phyloP scores from a whole-genome alignment of 2,797 vertebrate genomes.

The Poeciliopsis turneri region DNA sequence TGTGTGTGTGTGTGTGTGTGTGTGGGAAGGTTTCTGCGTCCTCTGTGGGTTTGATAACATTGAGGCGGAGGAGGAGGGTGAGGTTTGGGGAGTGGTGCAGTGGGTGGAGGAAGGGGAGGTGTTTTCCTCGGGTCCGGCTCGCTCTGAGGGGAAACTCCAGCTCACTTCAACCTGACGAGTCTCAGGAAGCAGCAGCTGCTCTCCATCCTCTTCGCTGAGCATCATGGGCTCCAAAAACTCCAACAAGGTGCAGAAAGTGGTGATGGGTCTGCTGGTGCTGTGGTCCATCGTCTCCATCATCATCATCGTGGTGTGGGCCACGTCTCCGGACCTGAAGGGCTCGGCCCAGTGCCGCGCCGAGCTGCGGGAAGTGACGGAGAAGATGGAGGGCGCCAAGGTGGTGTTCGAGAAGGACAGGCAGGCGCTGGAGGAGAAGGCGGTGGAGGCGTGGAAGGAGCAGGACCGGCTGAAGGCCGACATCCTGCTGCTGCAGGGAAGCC shows the following conservation, averaged over 20 bases:
- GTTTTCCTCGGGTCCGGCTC: conserved; percentile 24
- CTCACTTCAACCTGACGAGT: conserved; percentile 50
- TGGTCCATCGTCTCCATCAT: conserved; percentile 78
- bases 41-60: conserved; percentile 17
- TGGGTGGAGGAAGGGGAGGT: neutral
- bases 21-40: conserved; percentile 28
- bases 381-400: conserved; percentile 48
- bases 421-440: conserved; percentile 34
- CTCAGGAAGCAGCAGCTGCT: conserved; percentile 28
- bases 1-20: neutral
- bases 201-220: conserved; percentile 7
- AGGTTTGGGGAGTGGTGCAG: conserved; percentile 1
- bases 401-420: conserved; percentile 52
- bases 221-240: conserved; percentile 70
- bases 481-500: conserved; percentile 25
- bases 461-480: conserved; percentile 8
- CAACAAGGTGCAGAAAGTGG: conserved; percentile 45
- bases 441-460: conserved; percentile 24
- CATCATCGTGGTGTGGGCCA: conserved; percentile 80
- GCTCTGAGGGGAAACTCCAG: conserved; percentile 43
- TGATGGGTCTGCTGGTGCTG: conserved; percentile 62
- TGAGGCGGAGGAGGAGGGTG: conserved; percentile 13
- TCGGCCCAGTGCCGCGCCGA: conserved; percentile 58
- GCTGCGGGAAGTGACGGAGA: conserved; percentile 44
- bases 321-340: conserved; percentile 73